phyloP scores from a whole-genome alignment of 2,113 vertebrate species.

The Nothobranchius furzeri region DNA sequence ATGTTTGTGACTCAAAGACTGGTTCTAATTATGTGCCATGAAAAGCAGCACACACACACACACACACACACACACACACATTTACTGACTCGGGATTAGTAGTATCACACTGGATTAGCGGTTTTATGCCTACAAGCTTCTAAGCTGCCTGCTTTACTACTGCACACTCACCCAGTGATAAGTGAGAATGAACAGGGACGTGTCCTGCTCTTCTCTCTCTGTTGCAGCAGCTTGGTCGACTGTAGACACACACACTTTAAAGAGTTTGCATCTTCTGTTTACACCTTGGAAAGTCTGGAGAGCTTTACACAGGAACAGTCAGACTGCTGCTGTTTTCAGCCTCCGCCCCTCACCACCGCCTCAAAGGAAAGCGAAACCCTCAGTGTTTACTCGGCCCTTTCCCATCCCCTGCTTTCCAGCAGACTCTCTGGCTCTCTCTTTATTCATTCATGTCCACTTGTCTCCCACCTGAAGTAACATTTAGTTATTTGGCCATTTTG shows the following conservation, averaged over 20 bases:
- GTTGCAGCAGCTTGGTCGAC: conserved; percentile 5
- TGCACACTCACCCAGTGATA: conserved; percentile 2
- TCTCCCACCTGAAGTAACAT: conserved; percentile 14
- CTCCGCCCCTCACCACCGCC: conserved; percentile 29
- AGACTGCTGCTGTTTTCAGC: conserved; percentile 31
- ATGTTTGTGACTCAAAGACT: conserved; percentile 15
- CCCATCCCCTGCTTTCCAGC: conserved; percentile 15
- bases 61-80: conserved; percentile 4
- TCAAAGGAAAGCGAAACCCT: conserved; percentile 34
- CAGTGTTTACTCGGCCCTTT: conserved; percentile 29
- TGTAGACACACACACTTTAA: conserved; percentile 6
- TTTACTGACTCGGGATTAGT: conserved; percentile 24
- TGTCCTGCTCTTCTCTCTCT: not conserved
- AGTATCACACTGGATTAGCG: conserved; percentile 43
- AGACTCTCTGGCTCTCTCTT: conserved; percentile 19
- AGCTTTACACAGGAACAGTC: conserved; percentile 43
- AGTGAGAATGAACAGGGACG: conserved; percentile 10
- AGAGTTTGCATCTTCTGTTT: conserved; percentile 43
- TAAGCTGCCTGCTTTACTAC: conserved; percentile 19
- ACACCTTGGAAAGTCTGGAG: conserved; percentile 34
- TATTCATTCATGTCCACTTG: conserved; percentile 41
- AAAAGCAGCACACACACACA: conserved; percentile 22
- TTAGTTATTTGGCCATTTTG: conserved; percentile 9
- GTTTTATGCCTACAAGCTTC: conserved; percentile 32
- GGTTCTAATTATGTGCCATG: conserved; percentile 33